Evolutionary conservation across 2,888 invertebrate species (phyloP).

Genomic region (Nomada lathburiana): DNA sequence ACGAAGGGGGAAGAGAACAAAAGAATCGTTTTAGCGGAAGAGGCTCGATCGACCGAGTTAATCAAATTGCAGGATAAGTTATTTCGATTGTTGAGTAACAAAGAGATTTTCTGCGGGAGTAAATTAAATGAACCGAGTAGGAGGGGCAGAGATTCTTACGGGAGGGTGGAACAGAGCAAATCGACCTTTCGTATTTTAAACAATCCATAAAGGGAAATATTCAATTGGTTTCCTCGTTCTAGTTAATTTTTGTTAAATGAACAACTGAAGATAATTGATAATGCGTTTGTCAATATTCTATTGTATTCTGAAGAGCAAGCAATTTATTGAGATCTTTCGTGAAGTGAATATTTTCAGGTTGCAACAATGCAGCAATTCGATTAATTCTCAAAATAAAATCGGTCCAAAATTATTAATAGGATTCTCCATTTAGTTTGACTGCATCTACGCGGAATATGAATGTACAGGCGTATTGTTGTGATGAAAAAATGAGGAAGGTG

Average conservation of each 20-base stretch:
- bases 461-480: not conserved
- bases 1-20: constrained; percentile 10
- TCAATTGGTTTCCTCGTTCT: too few relatives aligned
- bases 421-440: too few relatives aligned
- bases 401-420: too few relatives aligned
- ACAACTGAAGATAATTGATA: not conserved
- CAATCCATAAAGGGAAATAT: not conserved
- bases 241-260: too few relatives aligned
- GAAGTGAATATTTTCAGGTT: too few relatives aligned
- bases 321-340: too few relatives aligned
- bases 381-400: too few relatives aligned
- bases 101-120: constrained; percentile 1
- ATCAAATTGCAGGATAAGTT: constrained; percentile 24
- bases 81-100: constrained; percentile 16
- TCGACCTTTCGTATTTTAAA: not conserved
- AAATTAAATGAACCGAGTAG: constrained; percentile 1
- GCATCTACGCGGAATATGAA: not conserved
- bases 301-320: too few relatives aligned
- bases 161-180: not conserved
- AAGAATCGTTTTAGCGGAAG: constrained; percentile 13
- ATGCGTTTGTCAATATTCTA: not conserved
- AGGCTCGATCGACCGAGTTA: constrained; percentile 24
- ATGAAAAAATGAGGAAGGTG: too few relatives aligned
- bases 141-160: not conserved
- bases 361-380: too few relatives aligned